Percentiles rank a stretch among this genome's conserved stretches.
Evolutionary conservation across 2,888 invertebrate species (phyloP).

Genomic region (Electrophaes corylata): DNA sequence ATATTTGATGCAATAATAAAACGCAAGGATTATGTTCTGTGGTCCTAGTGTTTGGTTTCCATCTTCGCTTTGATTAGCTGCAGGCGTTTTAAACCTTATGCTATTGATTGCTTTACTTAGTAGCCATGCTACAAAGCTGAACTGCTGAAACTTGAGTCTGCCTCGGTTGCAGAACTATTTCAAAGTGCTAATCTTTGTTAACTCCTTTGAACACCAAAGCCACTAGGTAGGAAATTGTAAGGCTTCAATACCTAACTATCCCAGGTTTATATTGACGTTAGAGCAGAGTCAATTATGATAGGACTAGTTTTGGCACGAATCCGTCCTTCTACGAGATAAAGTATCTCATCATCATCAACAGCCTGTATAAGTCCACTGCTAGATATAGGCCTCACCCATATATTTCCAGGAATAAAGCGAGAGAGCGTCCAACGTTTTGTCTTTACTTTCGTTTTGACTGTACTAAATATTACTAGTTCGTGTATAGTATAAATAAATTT

Average conservation of each 20-base stretch:
- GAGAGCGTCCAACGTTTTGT: too few relatives aligned
- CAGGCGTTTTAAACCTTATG: not conserved
- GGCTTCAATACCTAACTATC: not conserved
- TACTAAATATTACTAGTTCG: too few relatives aligned
- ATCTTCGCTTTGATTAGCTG: too few relatives aligned
- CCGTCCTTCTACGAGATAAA: too few relatives aligned
- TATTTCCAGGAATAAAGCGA: too few relatives aligned
- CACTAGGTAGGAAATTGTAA: not conserved
- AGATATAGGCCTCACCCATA: too few relatives aligned
- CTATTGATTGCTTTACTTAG: not conserved
- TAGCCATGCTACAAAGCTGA: not conserved
- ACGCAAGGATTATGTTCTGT: not conserved
- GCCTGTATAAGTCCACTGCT: too few relatives aligned
- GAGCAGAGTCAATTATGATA: not conserved
- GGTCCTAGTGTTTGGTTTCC: not conserved
- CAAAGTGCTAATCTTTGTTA: not conserved
- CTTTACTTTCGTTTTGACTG: too few relatives aligned
- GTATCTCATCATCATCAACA: too few relatives aligned
- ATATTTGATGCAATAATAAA: too few relatives aligned
- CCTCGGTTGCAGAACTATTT: not conserved
- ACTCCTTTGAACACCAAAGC: not conserved
- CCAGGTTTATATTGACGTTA: not conserved
- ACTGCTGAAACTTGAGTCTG: not conserved
- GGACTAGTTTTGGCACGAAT: not conserved
- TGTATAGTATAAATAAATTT: too few relatives aligned